Evolutionary conservation across 2,113 vertebrate genomes (phyloP).

Genomic region (Lophochroa leadbeateri): DNA sequence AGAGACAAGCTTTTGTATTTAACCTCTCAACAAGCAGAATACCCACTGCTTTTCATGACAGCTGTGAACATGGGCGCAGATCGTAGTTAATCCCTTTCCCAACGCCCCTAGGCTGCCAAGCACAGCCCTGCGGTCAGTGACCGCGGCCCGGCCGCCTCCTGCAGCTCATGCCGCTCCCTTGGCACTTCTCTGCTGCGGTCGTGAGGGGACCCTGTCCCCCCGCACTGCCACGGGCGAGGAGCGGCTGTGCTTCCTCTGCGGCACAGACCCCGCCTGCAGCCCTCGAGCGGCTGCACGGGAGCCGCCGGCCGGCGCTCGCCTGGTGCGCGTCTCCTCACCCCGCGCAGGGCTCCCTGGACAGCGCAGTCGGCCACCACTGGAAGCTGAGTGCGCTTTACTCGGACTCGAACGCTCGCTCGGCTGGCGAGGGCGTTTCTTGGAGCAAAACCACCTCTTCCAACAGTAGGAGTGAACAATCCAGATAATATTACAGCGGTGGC

Average conservation of each 20-base stretch:
- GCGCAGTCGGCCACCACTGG: neutral
- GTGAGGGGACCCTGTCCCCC: too few species aligned
- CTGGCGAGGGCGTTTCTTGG: neutral
- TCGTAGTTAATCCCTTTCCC: neutral
- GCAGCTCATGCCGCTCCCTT: neutral
- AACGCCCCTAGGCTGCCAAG: neutral
- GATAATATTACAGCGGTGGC: rapidly evolving
- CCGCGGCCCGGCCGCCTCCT: neutral
- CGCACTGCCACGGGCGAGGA: neutral
- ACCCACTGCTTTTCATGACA: neutral
- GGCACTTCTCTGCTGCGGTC: neutral
- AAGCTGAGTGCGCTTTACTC: rapidly evolving
- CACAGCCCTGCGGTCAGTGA: neutral
- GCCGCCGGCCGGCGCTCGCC: too few species aligned
- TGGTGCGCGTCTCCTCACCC: neutral
- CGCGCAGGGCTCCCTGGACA: neutral
- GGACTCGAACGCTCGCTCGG: neutral
- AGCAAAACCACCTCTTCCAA: neutral
- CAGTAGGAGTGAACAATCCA: neutral
- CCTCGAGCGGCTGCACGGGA: neutral
- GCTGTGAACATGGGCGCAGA: neutral
- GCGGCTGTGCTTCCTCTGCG: neutral
- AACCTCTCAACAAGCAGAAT: neutral
- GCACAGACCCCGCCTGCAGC: neutral
- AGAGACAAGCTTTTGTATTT: neutral